Base-by-base conservation (phyloP, 2,888 invertebrate genomes). In the Caenorhabditis sp. region DNA sequence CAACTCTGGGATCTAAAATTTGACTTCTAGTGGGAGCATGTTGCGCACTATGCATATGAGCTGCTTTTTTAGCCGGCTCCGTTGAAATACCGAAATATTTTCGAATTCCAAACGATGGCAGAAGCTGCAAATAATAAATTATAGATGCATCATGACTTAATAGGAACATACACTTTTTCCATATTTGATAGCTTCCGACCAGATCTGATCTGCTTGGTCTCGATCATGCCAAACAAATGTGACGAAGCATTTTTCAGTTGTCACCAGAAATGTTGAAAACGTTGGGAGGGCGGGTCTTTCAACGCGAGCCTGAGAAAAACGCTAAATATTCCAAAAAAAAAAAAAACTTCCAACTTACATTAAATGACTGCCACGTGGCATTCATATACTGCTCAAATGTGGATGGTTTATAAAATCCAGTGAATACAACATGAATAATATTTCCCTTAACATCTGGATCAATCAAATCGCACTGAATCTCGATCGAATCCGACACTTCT, bases 41-140 rank as follows among this genome's bases (percentile, higher is more conserved):
- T 8, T 61, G 52, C 1, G 70, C 63, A n/a, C 65, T 53, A 60
- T 54, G 59, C 59, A 69, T 68, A n/a, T 77, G 70, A 2, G 71
- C 31, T 12, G 68, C 59, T 43, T 74, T 72, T 72, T 82, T 76
- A 20, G 61, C 59, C 7, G 77, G 76, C n/a, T 82, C 80, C 43
- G 77, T 75, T 5, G 80, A 77, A 17, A 85, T 67, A 56, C 86
- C 86, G 14, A 86, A 72, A 27, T 81, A 86, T 26, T 82, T 78
- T n/a, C 86, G 80, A 50, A 86, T 61, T 26, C 86, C 86, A 59
- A 86, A 82, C 5, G 83, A 80, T 1, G 86, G 86, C 8, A 85
- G 67, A 8, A 76, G 27, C 76, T 76, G 53, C 53, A 76, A 59
- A 52, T 49, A 12, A 56, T 23, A 14, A 3, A 38, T 61, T 31